Base-by-base conservation (phyloP, 2,113 vertebrate species). In the Peromyscus maniculatus region DNA sequence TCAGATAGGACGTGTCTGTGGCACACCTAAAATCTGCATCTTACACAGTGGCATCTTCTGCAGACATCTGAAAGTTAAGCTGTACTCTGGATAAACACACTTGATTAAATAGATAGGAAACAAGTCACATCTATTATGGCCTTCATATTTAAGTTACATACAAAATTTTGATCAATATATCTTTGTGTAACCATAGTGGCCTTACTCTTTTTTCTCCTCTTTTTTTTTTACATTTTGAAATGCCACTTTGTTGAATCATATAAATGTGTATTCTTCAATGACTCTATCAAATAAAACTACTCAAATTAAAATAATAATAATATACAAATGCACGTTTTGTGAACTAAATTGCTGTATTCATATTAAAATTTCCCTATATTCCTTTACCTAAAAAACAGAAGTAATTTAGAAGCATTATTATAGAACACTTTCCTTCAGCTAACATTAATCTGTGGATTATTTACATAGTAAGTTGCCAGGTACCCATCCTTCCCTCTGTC, bases 301-400 rank as follows among this genome's bases (percentile, higher is more conserved):
- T 91, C n/a, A 87, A 96, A 82, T 96, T 71, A 82, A 93, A 96
- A 78, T 71, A 13, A 39, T 24, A 78, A 72, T 95, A 28, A 89
- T 92, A 75, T 83, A 33, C 1, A 67, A 91, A 82, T 84, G 19
- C 33, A 39, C 46, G 13, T 79, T 88, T 92, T 97, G 4, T n/a
- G 80, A 93, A 64, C n/a, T 83, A 74, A 79, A 90, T 89, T 36
- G 12, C 49, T 69, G 3, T 89, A 57, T 91, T 62, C n/a, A 72
- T 88, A 64, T 75, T 16, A 91, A 89, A 89, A 84, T 55, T 78
- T 26, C 67, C 26, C n/a, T 86, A 0, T 86, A 78, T 71, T 72
- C 88, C 31, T 91, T 93, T n/a, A 55, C 17, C 26, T 95, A 82
- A 72, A 74, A 83, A 84, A 31, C n/a, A 43, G 2, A 17, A 49